Percentiles rank a stretch among this genome's conserved stretches.
phyloP scores from a whole-genome alignment of 2,888 invertebrate species.

The Machimus atricapillus region DNA sequence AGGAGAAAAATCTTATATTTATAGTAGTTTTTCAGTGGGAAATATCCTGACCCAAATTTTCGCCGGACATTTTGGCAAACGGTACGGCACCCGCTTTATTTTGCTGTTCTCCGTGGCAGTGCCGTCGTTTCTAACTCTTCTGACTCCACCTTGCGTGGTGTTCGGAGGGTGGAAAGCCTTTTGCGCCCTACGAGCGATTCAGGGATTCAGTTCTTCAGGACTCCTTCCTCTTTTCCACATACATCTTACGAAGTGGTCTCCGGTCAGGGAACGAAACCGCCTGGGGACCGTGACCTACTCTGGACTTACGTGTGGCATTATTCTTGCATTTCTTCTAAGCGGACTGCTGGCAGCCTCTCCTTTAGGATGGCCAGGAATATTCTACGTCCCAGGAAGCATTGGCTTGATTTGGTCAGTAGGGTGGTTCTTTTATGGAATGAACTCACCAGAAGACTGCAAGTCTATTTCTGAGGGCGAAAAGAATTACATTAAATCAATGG shows the following conservation, averaged over 20 bases:
- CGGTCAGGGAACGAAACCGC: slow-evolving; percentile 69
- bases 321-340: slow-evolving; percentile 69
- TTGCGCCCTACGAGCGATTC: slow-evolving; percentile 67
- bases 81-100: slow-evolving; percentile 72
- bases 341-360: slow-evolving; percentile 68
- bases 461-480: slow-evolving; percentile 67
- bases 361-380: slow-evolving; percentile 74
- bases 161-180: slow-evolving; percentile 69
- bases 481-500: slow-evolving; percentile 67
- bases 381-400: slow-evolving; percentile 67
- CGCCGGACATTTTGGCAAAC: slow-evolving; percentile 74
- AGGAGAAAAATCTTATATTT: slow-evolving; percentile 66
- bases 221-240: slow-evolving; percentile 73
- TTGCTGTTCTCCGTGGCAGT: slow-evolving; percentile 68
- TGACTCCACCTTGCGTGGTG: slow-evolving; percentile 73
- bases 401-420: slow-evolving; percentile 65
- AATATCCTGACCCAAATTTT: slow-evolving; percentile 71
- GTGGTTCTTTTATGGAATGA: slow-evolving; percentile 68
- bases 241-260: slow-evolving; percentile 73
- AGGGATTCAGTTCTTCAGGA: slow-evolving; percentile 74
- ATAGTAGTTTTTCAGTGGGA: slow-evolving; percentile 82
- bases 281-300: slow-evolving; percentile 67
- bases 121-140: slow-evolving; percentile 70
- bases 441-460: slow-evolving; percentile 66
- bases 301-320: slow-evolving; percentile 73